Evolutionary conservation across 1,140 invertebrate genomes (phyloP).

Genomic region (Pachyrhynchus sulphureomaculatus): DNA sequence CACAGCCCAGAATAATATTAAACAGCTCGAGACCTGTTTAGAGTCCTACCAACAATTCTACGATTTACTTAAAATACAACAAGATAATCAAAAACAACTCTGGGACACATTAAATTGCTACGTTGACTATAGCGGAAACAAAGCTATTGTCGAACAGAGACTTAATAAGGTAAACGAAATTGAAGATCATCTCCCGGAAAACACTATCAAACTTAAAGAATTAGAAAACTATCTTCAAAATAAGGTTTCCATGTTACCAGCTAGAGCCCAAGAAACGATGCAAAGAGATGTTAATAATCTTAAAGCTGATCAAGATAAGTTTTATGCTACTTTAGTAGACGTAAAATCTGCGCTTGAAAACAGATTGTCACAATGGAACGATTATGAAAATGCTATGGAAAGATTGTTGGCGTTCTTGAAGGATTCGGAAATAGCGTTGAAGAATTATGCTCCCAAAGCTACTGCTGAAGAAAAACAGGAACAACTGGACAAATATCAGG

Average conservation of each 20-base stretch:
- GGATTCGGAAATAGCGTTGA: slow-evolving; percentile 83
- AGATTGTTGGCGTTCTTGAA: slow-evolving; percentile 78
- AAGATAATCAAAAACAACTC: slow-evolving; percentile 84
- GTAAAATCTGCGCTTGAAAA: slow-evolving; percentile 78
- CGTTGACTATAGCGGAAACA: slow-evolving; percentile 81
- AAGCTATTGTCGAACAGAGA: slow-evolving; percentile 70
- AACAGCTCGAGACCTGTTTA: slow-evolving; percentile 70
- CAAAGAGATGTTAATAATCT: slow-evolving; percentile 75
- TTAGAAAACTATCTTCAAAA: slow-evolving; percentile 68
- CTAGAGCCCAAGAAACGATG: slow-evolving; percentile 77
- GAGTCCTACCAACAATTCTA: slow-evolving; percentile 82
- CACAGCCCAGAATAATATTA: slow-evolving; percentile 62
- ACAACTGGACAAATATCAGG: slow-evolving; percentile 87
- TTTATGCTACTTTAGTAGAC: slow-evolving; percentile 72
- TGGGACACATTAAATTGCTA: slow-evolving; percentile 79
- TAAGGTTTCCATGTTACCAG: slow-evolving; percentile 66
- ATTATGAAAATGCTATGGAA: slow-evolving; percentile 86
- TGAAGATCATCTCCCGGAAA: slow-evolving; percentile 73
- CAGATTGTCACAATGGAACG: slow-evolving; percentile 84
- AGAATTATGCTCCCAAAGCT: slow-evolving; percentile 81
- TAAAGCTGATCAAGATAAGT: slow-evolving; percentile 79
- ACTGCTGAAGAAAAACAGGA: slow-evolving; percentile 89
- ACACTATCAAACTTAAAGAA: slow-evolving; percentile 68
- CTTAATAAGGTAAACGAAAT: slow-evolving; percentile 75
- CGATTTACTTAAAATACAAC: slow-evolving; percentile 79